These are phyloP conservation scores for Onychomys torridus DNA, from an alignment of 2,797 vertebrate species.

Conservation along the genomic window DNA sequence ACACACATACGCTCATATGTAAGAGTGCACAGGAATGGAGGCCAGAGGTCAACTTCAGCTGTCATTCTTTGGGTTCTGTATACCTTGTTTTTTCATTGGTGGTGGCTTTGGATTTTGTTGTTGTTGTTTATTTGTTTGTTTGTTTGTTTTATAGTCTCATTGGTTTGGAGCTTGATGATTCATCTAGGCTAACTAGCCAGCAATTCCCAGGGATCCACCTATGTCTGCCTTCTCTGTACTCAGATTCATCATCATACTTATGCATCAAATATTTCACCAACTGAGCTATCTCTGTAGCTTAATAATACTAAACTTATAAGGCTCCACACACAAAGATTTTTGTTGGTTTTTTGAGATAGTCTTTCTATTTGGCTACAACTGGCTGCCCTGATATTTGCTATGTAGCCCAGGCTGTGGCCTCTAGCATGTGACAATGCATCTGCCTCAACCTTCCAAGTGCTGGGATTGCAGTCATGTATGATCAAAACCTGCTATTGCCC, in stretches of 20 bases:
- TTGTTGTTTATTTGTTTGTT: not conserved
- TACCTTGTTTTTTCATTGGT: not conserved
- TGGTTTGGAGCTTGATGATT: not conserved
- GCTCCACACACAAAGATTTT: not conserved
- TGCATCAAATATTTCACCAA: not conserved
- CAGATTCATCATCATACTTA: not conserved
- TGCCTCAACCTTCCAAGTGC: not conserved
- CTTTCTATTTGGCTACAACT: not conserved
- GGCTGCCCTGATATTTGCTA: not conserved
- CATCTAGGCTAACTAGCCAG: not conserved
- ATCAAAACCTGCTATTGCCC: not conserved
- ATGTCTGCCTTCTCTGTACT: not conserved
- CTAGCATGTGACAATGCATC: not conserved
- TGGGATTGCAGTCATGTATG: not conserved
- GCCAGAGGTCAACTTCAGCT: not conserved
- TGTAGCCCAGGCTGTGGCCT: not conserved
- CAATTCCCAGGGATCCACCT: not conserved
- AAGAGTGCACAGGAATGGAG: not conserved
- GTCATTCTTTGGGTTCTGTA: not conserved
- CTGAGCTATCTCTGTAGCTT: not conserved
- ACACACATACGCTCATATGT: not conserved
- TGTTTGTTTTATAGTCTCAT: not conserved
- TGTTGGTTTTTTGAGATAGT: not conserved
- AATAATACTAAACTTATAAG: not conserved
- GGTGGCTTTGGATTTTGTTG: not conserved